Base-by-base conservation (phyloP, 2,888 invertebrate species). In the Dicyrtoma fusca region DNA sequence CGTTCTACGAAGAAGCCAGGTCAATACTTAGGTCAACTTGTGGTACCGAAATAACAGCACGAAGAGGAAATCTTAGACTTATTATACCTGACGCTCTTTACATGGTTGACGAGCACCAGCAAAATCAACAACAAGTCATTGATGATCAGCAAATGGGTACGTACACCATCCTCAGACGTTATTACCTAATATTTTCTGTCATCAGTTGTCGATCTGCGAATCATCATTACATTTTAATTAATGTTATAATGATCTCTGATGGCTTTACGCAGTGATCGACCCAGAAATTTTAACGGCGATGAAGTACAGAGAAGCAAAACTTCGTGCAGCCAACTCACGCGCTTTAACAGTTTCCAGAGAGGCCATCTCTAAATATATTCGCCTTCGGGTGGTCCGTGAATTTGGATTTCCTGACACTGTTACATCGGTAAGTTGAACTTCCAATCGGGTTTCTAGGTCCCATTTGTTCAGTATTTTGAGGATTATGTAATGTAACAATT, bases 1-100 rank as follows among this genome's bases (percentile, higher is more conserved):
- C 97, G 49, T 96, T 96, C 84, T 92, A 93, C 81, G 96, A 97
- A 83, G 97, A 96, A 86, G 89, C 94, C 13, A 96, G 95, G 51
- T 73, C 75, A 11, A 75, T 77, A 19, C 64, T 79, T 10, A 66
- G 77, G 45, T 66, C 73, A n/a, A 69, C 69, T 19, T 71, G 77
- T 51, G 72, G 74, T 42, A 70, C 76, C 11, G 71, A 71, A 34
- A 47, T 65, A 81, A 69, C 69, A 82, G 81, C 84, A 84, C 10
- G 82, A 84, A 74, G 69, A 51, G 69, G 69, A 51, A 69, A 69
- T 34, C 69, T 69, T 69, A 44, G 69, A 34, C 62, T 69, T 23
- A 62, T 69, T 64, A 95, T 96, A 82, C 96, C 97, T 0, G 96
- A 97, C 84, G 94, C 95, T 0, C 86, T 96, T 68, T 96, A 96